Percentiles rank a stretch among this genome's conserved stretches.
phyloP scores from a whole-genome alignment of 2,113 vertebrate genomes.

The Poeciliopsis prolifica region DNA sequence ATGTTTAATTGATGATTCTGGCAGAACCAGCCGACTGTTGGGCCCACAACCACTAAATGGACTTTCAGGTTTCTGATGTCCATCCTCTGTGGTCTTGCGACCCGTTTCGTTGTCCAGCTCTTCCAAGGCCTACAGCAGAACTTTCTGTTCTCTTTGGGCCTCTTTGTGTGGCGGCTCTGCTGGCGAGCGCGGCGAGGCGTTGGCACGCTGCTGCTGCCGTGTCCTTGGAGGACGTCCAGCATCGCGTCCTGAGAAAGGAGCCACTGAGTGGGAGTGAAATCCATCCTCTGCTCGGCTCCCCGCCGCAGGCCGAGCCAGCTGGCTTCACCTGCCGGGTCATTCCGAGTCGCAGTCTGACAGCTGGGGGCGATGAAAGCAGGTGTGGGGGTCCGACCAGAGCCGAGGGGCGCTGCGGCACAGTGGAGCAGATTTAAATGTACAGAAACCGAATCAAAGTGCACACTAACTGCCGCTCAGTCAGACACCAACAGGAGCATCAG shows the following conservation, averaged over 20 bases:
- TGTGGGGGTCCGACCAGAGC: no score
- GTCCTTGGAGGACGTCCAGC: constrained; percentile 72
- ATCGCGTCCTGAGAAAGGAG: constrained; percentile 44
- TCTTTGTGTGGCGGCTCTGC: constrained; percentile 47
- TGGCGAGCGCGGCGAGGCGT: constrained; percentile 29
- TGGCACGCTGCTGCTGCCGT: constrained; percentile 56
- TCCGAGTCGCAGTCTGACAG: background rate
- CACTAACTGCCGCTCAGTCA: no score
- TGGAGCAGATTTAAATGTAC: no score
- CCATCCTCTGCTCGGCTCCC: constrained; percentile 30
- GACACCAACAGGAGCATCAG: no score
- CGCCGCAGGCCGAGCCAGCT: constrained; percentile 31
- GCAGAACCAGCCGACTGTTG: background rate
- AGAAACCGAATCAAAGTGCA: no score
- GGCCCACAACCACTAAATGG: no score
- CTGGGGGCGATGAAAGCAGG: no score
- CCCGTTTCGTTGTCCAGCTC: constrained; percentile 10
- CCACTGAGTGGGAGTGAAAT: constrained; percentile 42
- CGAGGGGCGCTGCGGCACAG: no score
- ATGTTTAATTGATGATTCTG: no score
- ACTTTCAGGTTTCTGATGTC: no score
- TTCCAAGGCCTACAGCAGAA: constrained; percentile 36
- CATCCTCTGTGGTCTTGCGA: background rate
- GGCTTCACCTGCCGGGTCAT: constrained; percentile 2
- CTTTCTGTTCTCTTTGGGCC: constrained; percentile 55